These are phyloP conservation scores for Zaprionus davidi DNA, from an alignment of 1,140 invertebrate genomes.

Conservation along the genomic window DNA sequence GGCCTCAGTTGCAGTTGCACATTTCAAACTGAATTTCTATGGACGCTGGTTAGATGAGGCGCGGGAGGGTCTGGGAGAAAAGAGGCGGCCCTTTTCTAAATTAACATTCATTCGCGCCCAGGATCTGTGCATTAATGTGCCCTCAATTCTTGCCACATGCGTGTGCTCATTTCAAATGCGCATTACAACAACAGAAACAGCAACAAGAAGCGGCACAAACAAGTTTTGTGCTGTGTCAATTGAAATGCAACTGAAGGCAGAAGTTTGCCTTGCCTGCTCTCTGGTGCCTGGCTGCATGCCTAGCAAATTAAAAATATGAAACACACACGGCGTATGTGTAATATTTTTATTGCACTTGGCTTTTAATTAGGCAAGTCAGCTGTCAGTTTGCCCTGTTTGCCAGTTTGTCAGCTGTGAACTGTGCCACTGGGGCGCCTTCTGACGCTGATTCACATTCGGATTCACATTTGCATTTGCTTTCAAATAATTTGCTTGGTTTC, in stretches of 20 bases:
- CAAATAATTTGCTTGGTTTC: slow-evolving; percentile 72
- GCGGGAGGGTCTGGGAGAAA: not conserved
- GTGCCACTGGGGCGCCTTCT: slow-evolving; percentile 36
- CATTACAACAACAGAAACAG: slow-evolving; percentile 71
- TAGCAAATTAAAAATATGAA: slow-evolving; percentile 74
- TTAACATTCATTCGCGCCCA: slow-evolving; percentile 70
- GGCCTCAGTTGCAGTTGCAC: slow-evolving; percentile 63
- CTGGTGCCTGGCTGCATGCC: not conserved
- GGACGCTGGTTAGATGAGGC: slow-evolving; percentile 29
- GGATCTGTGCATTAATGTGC: slow-evolving; percentile 73
- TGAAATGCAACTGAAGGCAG: slow-evolving; percentile 63
- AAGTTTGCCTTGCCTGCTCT: slow-evolving; percentile 18
- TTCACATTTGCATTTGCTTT: slow-evolving; percentile 63
- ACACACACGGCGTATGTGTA: slow-evolving; percentile 78
- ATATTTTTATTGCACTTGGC: slow-evolving; percentile 81
- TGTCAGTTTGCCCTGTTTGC: slow-evolving; percentile 53
- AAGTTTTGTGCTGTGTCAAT: slow-evolving; percentile 67
- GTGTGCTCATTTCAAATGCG: slow-evolving; percentile 82
- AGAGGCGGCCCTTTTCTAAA: slow-evolving; percentile 48
- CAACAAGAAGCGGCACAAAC: slow-evolving; percentile 36
- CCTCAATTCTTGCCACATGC: slow-evolving; percentile 74
- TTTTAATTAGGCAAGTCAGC: slow-evolving; percentile 80
- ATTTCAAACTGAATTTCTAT: slow-evolving; percentile 77
- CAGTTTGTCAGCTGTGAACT: slow-evolving; percentile 44
- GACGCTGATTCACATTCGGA: slow-evolving; percentile 13